Conservation (phyloP, 2,113 vertebrate species). For the Passer montanus region DNA sequence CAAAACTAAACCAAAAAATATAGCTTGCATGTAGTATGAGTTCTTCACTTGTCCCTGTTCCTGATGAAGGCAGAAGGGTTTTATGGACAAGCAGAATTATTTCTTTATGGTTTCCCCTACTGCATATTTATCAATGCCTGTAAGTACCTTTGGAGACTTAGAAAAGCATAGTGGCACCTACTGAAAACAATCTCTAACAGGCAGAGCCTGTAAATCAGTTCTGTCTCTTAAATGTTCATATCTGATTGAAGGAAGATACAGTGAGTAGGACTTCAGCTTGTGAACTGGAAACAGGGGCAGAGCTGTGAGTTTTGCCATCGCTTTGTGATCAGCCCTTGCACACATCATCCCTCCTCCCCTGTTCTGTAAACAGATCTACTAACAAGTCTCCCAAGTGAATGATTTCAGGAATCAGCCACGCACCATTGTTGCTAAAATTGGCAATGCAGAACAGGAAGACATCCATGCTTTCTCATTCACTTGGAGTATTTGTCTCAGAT, state of each 20-base stretch:
- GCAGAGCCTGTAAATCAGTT: not conserved
- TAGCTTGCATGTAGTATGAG: rapidly evolving
- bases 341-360: not conserved
- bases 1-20: not conserved
- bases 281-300: not conserved
- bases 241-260: not conserved
- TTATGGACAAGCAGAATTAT: not conserved
- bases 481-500: not conserved
- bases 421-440: not conserved
- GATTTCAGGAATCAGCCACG: not conserved
- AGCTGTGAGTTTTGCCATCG: not conserved
- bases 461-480: not conserved
- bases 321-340: not conserved
- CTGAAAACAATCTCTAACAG: not conserved
- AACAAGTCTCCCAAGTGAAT: not conserved
- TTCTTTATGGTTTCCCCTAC: not conserved
- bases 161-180: not conserved
- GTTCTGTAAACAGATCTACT: not conserved
- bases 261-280: not conserved
- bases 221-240: not conserved
- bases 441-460: not conserved
- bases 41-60: not conserved
- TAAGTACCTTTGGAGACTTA: not conserved
- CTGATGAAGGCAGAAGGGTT: not conserved
- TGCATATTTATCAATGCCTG: not conserved